A percentile compares a stretch with the other conserved stretches of the same genome.
Evolutionary conservation across 2,797 vertebrate species (phyloP).

Genomic region (Hirundo rustica): DNA sequence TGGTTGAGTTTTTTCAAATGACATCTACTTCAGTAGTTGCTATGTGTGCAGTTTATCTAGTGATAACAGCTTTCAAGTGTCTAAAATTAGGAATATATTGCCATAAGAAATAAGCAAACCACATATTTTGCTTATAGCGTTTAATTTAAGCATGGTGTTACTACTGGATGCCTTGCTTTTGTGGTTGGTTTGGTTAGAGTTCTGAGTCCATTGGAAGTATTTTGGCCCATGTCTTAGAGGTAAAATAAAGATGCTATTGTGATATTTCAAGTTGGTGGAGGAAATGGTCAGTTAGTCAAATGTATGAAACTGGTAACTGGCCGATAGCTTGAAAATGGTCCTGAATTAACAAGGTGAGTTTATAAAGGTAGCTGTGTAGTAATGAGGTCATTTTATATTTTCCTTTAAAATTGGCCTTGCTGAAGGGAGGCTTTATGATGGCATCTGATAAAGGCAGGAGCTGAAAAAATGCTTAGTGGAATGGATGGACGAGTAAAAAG

Average conservation of each 20-base stretch:
- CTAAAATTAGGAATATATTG: constrained; percentile 6
- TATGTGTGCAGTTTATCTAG: constrained; percentile 11
- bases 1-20: neutral
- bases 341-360: neutral
- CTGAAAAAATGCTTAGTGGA: neutral
- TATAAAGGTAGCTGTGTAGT: neutral
- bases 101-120: neutral
- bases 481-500: neutral
- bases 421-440: neutral
- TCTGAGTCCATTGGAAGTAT: neutral
- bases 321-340: neutral
- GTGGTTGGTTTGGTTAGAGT: neutral
- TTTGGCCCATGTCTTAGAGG: neutral
- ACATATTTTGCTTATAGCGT: neutral
- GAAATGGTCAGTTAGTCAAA: neutral
- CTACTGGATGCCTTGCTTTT: neutral
- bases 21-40: neutral
- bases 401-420: neutral
- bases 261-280: neutral
- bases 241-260: neutral
- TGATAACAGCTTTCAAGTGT: neutral
- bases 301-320: neutral
- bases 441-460: neutral
- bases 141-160: neutral
- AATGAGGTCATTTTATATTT: neutral